phyloP scores from a whole-genome alignment of 2,797 vertebrate species.

The Pachyuromys duprasi region DNA sequence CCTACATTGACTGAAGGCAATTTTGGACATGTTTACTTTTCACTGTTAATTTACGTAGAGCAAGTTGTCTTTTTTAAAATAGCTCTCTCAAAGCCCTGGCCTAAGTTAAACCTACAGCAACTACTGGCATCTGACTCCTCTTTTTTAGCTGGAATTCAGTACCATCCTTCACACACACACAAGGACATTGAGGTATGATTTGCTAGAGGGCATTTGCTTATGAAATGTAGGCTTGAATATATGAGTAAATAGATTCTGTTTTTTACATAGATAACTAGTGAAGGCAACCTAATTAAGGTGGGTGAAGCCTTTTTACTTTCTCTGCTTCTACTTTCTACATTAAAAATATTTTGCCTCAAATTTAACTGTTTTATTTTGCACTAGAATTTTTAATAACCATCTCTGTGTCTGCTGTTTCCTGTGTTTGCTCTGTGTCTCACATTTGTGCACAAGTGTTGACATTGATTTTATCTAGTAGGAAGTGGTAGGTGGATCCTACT shows the following conservation, averaged over 20 bases:
- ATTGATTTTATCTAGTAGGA: background rate
- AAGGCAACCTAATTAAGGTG: constrained; percentile 46
- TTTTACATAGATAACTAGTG: background rate
- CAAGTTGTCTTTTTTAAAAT: constrained; percentile 50
- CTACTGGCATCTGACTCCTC: constrained; percentile 72
- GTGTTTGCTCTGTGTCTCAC: no score
- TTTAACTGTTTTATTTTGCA: constrained; percentile 11
- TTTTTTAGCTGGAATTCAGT: constrained; percentile 61
- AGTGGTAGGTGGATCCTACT: no score
- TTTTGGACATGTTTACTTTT: background rate
- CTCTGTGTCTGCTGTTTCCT: background rate
- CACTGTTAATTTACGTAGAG: background rate
- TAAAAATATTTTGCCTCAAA: constrained; percentile 4
- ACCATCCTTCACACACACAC: constrained; percentile 45
- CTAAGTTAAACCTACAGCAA: constrained; percentile 44
- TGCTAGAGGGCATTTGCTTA: constrained; percentile 36
- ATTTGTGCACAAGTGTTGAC: background rate
- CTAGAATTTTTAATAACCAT: constrained; percentile 39
- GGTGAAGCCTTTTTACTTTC: constrained; percentile 51
- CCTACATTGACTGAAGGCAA: background rate
- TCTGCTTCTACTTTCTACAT: constrained; percentile 24
- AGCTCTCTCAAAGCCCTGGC: constrained; percentile 24
- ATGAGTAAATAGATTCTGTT: constrained; percentile 3
- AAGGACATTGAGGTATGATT: constrained; percentile 61
- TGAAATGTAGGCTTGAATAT: constrained; percentile 54